These are phyloP conservation scores for Holotrichia oblita DNA, from an alignment of 1,140 invertebrate species.

Conservation along the genomic window DNA sequence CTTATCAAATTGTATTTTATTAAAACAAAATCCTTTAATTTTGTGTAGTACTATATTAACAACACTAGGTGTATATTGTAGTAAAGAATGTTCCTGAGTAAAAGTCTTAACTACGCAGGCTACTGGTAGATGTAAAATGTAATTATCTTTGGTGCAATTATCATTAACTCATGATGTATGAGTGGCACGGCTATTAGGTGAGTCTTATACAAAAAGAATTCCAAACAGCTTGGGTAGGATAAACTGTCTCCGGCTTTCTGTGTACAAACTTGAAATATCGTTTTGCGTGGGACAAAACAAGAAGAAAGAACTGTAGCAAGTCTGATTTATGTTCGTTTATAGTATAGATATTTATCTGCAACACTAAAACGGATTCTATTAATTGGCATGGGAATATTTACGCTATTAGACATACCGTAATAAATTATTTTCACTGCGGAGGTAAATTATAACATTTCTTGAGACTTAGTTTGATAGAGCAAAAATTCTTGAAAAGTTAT, in stretches of 20 bases:
- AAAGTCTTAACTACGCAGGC: no score
- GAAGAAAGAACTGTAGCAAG: background rate
- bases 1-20: no score
- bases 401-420: background rate
- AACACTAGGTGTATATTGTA: no score
- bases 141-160: constrained; percentile 7
- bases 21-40: no score
- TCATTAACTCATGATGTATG: background rate
- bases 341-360: background rate
- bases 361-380: background rate
- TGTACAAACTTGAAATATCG: background rate
- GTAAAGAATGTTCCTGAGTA: no score
- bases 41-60: no score
- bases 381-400: constrained; percentile 17
- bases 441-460: background rate
- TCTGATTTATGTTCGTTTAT: constrained; percentile 6
- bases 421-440: background rate
- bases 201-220: background rate
- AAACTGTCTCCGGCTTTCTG: constrained; percentile 13
- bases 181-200: background rate
- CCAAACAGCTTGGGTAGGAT: background rate
- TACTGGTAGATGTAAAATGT: background rate
- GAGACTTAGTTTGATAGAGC: background rate
- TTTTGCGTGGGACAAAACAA: constrained; percentile 7
- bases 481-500: no score